phyloP scores from a whole-genome alignment of 2,113 vertebrate genomes.

The Thermophis baileyi region DNA sequence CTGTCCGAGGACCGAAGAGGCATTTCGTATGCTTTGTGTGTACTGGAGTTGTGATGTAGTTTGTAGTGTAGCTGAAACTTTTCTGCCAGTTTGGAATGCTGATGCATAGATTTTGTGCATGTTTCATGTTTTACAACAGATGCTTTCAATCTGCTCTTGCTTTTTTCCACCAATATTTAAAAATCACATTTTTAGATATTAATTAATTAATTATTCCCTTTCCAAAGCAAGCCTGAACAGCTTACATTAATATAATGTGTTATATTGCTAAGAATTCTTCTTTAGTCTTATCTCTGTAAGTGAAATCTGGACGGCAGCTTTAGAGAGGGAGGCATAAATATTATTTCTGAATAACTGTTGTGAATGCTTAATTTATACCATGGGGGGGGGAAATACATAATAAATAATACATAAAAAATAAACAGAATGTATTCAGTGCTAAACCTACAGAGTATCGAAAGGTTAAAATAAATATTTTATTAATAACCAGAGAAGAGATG shows the following conservation, averaged over 20 bases:
- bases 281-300: background rate
- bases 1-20: accelerated
- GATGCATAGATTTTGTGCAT: background rate
- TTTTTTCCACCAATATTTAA: background rate
- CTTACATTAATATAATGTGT: background rate
- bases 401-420: background rate
- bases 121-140: background rate
- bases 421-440: background rate
- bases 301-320: background rate
- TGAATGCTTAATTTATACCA: background rate
- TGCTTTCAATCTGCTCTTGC: background rate
- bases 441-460: background rate
- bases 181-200: background rate
- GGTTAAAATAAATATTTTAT: background rate
- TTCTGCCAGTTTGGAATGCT: background rate
- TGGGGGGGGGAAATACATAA: too few species aligned
- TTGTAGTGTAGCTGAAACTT: background rate
- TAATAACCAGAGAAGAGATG: background rate
- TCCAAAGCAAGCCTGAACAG: background rate
- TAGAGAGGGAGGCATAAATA: background rate
- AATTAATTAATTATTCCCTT: background rate
- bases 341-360: background rate
- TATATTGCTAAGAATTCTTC: background rate
- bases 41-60: background rate
- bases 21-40: background rate